phyloP scores from a whole-genome alignment of 92 coral and sea anemone species.

The Phenganax marumi region DNA sequence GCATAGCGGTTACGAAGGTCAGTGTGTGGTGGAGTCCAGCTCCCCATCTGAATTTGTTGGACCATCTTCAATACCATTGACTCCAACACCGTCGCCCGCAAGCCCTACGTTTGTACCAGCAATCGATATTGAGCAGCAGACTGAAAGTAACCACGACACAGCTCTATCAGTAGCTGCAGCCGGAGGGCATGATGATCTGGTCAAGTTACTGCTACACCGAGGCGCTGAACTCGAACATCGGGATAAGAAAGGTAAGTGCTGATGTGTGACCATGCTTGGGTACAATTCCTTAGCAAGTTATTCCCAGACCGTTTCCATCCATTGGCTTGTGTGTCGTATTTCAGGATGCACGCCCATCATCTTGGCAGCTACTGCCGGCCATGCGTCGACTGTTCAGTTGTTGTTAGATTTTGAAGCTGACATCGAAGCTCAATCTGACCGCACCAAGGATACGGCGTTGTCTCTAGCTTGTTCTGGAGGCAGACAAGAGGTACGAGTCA shows the following conservation, averaged over 20 bases:
- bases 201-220: conserved; percentile 71
- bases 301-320: neutral
- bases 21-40: neutral
- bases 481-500: conserved; percentile 79
- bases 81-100: conserved; percentile 98
- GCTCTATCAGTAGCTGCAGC: conserved; percentile 96
- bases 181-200: conserved; percentile 97
- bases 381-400: conserved; percentile 94
- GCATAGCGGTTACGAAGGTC: conserved; percentile 6
- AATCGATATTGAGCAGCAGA: conserved; percentile 95
- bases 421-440: conserved; percentile 98
- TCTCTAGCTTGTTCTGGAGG: conserved; percentile 99
- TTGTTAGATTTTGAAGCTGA: conserved; percentile 85
- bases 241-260: conserved; percentile 83
- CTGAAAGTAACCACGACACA: conserved; percentile 97
- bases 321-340: neutral
- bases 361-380: conserved; percentile 95
- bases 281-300: neutral
- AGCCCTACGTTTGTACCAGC: conserved; percentile 86
- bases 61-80: conserved; percentile 77
- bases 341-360: conserved; percentile 93
- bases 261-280: neutral
- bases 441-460: conserved; percentile 96
- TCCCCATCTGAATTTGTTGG: conserved; percentile 19
- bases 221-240: conserved; percentile 89